Evolutionary conservation across 2,888 invertebrate genomes (phyloP).

Genomic region (Cantharis rufa): DNA sequence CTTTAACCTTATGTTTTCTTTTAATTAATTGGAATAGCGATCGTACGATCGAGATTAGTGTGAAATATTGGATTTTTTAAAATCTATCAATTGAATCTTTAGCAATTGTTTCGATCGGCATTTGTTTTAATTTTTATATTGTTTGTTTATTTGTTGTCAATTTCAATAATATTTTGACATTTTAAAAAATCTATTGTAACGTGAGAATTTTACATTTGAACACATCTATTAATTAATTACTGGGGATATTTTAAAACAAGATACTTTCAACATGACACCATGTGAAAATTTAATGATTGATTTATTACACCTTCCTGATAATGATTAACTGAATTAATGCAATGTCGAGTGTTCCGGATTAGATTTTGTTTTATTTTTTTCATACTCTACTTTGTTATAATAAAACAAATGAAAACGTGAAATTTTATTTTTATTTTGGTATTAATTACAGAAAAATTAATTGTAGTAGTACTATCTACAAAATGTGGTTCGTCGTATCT

Average conservation of each 20-base stretch:
- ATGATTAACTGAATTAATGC: neutral
- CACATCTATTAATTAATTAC: neutral
- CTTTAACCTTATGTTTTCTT: neutral
- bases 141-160: neutral
- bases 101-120: neutral
- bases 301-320: neutral
- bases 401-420: neutral
- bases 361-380: neutral
- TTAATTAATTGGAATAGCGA: neutral
- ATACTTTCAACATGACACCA: neutral
- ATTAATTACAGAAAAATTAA: no score
- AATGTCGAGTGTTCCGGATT: neutral
- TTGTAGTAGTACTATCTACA: neutral
- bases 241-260: neutral
- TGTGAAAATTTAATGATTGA: neutral
- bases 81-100: neutral
- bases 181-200: neutral
- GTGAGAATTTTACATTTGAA: neutral
- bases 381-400: neutral
- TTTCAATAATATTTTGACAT: neutral
- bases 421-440: neutral
- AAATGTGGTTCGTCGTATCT: neutral
- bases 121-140: neutral
- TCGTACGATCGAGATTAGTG: neutral
- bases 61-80: neutral